phyloP scores from a whole-genome alignment of 35 echinoderm and acorn worm genomes.

The Chiridota heheva region DNA sequence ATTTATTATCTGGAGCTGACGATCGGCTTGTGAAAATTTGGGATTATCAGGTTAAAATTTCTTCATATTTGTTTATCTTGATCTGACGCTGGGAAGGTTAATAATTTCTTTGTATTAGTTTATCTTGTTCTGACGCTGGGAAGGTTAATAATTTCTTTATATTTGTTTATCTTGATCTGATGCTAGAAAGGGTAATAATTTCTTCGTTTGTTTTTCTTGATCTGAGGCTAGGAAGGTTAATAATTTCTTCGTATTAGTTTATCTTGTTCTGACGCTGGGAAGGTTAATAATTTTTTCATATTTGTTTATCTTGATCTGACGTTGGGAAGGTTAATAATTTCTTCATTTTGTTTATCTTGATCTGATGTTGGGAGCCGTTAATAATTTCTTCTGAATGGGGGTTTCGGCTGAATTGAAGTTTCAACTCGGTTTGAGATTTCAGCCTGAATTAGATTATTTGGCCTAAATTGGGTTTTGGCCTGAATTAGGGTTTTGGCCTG shows the following conservation, averaged over 20 bases:
- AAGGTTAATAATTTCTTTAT: not conserved
- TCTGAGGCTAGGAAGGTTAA: not conserved
- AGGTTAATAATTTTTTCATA: not conserved
- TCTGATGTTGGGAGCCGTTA: not conserved
- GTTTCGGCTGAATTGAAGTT: too few relatives aligned
- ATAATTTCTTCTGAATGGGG: not conserved
- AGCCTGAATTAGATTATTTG: too few relatives aligned
- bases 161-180: not conserved
- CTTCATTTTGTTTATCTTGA: not conserved
- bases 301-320: not conserved
- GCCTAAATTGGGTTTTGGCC: too few relatives aligned
- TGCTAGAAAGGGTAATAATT: not conserved
- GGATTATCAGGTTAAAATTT: constrained; percentile 95
- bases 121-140: not conserved
- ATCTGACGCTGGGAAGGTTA: not conserved
- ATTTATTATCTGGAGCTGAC: constrained; percentile 92
- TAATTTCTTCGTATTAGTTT: not conserved
- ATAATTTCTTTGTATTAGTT: not conserved
- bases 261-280: not conserved
- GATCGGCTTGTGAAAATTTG: constrained; percentile 94
- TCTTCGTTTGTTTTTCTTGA: not conserved
- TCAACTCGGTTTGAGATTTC: too few relatives aligned
- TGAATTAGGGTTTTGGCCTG: too few relatives aligned
- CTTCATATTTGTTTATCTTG: not conserved
- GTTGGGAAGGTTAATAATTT: not conserved